phyloP scores from a whole-genome alignment of 2,888 invertebrate species.

The Diplolepis rosae region DNA sequence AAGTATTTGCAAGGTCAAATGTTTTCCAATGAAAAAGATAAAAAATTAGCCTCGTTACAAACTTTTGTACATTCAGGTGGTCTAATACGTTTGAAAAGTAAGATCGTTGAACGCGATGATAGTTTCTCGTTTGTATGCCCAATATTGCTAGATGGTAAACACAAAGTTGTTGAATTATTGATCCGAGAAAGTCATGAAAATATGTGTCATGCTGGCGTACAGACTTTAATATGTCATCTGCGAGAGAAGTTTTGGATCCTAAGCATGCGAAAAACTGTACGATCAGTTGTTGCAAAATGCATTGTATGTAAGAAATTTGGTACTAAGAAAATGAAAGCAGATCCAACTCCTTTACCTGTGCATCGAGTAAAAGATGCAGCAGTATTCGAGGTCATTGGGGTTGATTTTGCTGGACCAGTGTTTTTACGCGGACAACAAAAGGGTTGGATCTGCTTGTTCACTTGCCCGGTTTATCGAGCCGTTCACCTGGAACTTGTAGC shows the following conservation, averaged over 20 bases:
- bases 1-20: too few relatives aligned
- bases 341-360: constrained; percentile 57
- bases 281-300: constrained; percentile 37
- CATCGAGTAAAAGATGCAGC: constrained; percentile 50
- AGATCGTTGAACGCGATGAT: too few relatives aligned
- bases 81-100: too few relatives aligned
- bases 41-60: too few relatives aligned
- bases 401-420: constrained; percentile 66
- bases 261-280: constrained; percentile 38
- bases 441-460: constrained; percentile 63
- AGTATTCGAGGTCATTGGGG: constrained; percentile 51
- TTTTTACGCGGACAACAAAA: constrained; percentile 51
- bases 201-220: constrained; percentile 29
- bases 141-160: too few relatives aligned
- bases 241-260: constrained; percentile 49
- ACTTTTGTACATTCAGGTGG: too few relatives aligned
- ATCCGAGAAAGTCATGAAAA: too few relatives aligned
- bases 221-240: constrained; percentile 42
- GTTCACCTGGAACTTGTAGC: constrained; percentile 66
- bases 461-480: constrained; percentile 65
- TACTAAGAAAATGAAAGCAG: constrained; percentile 45
- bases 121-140: too few relatives aligned
- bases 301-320: constrained; percentile 46
- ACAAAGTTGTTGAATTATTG: too few relatives aligned
- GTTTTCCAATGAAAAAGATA: too few relatives aligned